A percentile compares a stretch with the other conserved stretches of the same genome.
Evolutionary conservation across 2,113 vertebrate species (phyloP).

Genomic region (Hystrix brachyura): DNA sequence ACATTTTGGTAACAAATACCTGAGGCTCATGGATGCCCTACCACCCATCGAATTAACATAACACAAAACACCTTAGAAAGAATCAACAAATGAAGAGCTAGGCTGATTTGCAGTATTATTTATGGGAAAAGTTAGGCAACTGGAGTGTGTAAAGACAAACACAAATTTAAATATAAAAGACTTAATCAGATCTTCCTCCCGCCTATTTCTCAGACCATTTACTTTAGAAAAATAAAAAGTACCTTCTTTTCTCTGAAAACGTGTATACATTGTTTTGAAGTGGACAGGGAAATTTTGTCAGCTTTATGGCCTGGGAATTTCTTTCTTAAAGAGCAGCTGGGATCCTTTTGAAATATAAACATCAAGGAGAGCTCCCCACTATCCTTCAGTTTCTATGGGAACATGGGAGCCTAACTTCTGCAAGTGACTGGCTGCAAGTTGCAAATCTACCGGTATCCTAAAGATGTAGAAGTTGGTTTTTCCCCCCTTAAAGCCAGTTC

Average conservation of each 20-base stretch:
- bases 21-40: background rate
- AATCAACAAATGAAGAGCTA: background rate
- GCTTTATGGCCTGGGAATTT: background rate
- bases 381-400: background rate
- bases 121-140: background rate
- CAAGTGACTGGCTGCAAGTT: background rate
- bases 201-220: background rate
- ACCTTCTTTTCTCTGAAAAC: background rate
- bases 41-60: background rate
- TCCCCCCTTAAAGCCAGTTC: background rate
- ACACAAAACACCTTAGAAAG: background rate
- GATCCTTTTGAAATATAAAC: background rate
- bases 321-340: background rate
- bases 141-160: background rate
- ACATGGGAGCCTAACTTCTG: background rate
- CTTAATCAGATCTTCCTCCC: background rate
- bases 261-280: background rate
- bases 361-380: background rate
- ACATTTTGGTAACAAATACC: background rate
- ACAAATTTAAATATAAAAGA: background rate
- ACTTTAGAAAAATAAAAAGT: background rate
- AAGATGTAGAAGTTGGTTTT: background rate
- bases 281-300: background rate
- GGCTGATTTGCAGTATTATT: background rate
- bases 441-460: background rate